phyloP scores from a whole-genome alignment of 2,888 invertebrate genomes.

The Eilema sororculum region DNA sequence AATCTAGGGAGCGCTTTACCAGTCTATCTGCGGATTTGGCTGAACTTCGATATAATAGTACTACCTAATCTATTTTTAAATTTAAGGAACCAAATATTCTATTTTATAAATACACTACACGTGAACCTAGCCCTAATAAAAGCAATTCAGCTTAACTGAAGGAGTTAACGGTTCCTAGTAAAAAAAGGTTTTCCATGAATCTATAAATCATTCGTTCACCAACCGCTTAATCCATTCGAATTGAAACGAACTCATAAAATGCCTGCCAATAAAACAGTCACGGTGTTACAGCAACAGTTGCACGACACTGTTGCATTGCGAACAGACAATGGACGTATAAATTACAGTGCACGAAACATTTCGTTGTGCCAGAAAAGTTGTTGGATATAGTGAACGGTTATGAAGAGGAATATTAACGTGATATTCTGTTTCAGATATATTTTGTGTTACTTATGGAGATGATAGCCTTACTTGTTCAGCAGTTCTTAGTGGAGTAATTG shows the following conservation, averaged over 20 bases:
- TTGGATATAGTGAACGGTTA: conserved; percentile 17
- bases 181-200: background rate
- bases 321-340: conserved; percentile 63
- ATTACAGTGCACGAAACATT: conserved; percentile 63
- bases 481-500: no score
- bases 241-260: conserved; percentile 39
- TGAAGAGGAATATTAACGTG: conserved; percentile 7
- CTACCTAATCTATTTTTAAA: no score
- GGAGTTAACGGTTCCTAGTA: no score
- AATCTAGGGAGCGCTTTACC: no score
- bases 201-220: conserved; percentile 27
- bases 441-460: background rate
- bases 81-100: no score
- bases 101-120: no score
- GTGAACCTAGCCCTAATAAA: no score
- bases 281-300: conserved; percentile 60
- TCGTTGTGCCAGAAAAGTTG: conserved; percentile 65
- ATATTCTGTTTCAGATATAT: background rate
- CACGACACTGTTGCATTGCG: conserved; percentile 45
- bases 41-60: no score
- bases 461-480: no score
- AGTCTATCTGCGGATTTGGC: no score
- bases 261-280: conserved; percentile 43
- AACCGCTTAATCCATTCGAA: conserved; percentile 37
- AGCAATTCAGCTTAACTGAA: no score